Percentiles rank a stretch among this genome's conserved stretches.
phyloP scores from a whole-genome alignment of 1,140 invertebrate genomes.

The Zaprionus ornatus region DNA sequence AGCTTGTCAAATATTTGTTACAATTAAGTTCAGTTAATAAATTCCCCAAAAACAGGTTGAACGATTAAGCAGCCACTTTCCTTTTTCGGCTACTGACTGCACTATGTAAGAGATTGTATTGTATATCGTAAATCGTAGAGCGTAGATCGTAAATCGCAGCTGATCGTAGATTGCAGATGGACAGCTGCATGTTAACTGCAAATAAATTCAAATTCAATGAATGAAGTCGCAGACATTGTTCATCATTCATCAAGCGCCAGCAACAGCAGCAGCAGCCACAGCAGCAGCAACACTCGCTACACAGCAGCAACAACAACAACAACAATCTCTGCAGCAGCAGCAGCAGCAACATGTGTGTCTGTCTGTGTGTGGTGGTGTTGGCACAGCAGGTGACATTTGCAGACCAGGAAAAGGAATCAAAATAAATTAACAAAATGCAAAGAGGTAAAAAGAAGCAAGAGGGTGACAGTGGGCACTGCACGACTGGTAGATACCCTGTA shows the following conservation, averaged over 20 bases:
- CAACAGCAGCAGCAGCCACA: conserved; percentile 29
- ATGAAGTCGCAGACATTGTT: conserved; percentile 54
- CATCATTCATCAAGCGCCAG: conserved; percentile 75
- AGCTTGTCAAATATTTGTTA: conserved; percentile 59
- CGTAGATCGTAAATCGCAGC: conserved; percentile 4
- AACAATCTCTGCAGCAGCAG: conserved; percentile 16
- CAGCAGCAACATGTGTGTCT: conserved; percentile 15
- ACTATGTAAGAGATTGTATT: neutral
- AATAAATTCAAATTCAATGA: conserved; percentile 61
- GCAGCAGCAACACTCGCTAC: conserved; percentile 18
- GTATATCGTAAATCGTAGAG: neutral
- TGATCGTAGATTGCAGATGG: conserved; percentile 19
- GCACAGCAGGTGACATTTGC: conserved; percentile 82
- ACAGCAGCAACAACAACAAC: conserved; percentile 39
- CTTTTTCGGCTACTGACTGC: conserved; percentile 24
- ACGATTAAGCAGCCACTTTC: conserved; percentile 52
- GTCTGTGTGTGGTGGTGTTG: conserved; percentile 63
- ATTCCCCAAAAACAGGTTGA: conserved; percentile 43
- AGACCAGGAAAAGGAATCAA: conserved; percentile 58
- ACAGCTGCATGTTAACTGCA: conserved; percentile 54
- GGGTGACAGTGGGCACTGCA: neutral
- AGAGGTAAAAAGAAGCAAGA: conserved; percentile 36
- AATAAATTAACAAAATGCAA: conserved; percentile 31
- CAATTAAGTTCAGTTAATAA: conserved; percentile 72
- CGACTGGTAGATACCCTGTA: neutral